phyloP scores from a whole-genome alignment of 1,140 invertebrate species.

The Brachionus asplanchnoidis region DNA sequence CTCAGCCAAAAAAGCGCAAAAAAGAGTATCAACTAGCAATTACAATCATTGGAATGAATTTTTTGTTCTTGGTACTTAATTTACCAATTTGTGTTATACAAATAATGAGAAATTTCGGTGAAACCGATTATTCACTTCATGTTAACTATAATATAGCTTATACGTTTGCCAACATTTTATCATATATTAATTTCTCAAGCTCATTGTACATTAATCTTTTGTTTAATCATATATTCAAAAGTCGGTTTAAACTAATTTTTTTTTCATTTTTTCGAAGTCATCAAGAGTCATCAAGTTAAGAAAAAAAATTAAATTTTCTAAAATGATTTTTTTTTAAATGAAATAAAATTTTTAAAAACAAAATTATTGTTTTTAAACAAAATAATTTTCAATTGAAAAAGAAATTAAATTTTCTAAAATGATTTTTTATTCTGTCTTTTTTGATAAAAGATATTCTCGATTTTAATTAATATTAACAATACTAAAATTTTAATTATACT shows the following conservation, averaged over 20 bases:
- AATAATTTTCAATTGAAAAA: too few relatives aligned
- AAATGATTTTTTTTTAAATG: background rate
- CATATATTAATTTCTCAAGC: constrained; percentile 33
- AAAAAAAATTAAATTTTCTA: background rate
- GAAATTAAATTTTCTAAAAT: too few relatives aligned
- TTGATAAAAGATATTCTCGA: too few relatives aligned
- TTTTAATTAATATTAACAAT: too few relatives aligned
- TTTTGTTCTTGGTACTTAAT: constrained; percentile 5
- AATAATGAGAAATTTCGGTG: background rate
- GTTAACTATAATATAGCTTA: background rate
- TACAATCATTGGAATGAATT: constrained; percentile 1
- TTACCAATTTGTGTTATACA: constrained; percentile 11
- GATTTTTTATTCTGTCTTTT: too few relatives aligned
- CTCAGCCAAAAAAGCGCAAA: background rate
- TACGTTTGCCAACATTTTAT: background rate
- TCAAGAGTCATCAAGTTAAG: background rate
- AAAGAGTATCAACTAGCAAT: constrained; percentile 26
- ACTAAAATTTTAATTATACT: too few relatives aligned
- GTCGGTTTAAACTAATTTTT: background rate
- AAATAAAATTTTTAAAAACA: background rate
- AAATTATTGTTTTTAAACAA: background rate
- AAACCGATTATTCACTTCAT: background rate
- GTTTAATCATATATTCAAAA: constrained; percentile 19
- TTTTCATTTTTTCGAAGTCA: background rate
- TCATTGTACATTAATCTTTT: constrained; percentile 11